phyloP scores from a whole-genome alignment of 2,797 vertebrate species.

The Poecilia picta region DNA sequence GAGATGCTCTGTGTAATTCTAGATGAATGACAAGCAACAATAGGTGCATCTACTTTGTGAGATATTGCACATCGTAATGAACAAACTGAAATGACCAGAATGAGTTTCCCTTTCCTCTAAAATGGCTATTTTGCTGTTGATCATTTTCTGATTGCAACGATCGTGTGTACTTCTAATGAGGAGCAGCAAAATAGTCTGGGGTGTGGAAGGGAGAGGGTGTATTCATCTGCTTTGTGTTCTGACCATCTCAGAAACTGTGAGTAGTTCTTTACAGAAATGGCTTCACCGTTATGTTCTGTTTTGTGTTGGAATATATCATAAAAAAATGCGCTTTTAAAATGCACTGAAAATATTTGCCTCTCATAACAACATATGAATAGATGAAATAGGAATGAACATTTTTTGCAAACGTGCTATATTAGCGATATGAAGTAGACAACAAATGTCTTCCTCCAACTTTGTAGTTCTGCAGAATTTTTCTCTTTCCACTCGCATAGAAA shows the following conservation, averaged over 20 bases:
- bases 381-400: not conserved
- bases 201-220: not conserved
- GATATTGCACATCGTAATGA: not conserved
- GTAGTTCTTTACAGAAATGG: not conserved
- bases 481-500: constrained; percentile 5
- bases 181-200: not conserved
- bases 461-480: not conserved
- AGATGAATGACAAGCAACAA: constrained; percentile 21
- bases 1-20: constrained; percentile 22
- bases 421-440: not conserved
- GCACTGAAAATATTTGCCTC: not conserved
- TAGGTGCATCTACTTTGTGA: not conserved
- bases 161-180: not conserved
- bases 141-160: not conserved
- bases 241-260: not conserved
- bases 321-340: not conserved
- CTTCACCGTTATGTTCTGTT: not conserved
- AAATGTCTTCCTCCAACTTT: not conserved
- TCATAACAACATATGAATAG: not conserved
- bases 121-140: not conserved
- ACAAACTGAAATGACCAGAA: not conserved
- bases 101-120: not conserved
- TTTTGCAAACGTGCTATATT: not conserved
- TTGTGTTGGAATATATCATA: not conserved
- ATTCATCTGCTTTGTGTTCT: not conserved